These are phyloP conservation scores for Contarinia nasturtii DNA, from an alignment of 1,140 invertebrate species.

Conservation along the genomic window DNA sequence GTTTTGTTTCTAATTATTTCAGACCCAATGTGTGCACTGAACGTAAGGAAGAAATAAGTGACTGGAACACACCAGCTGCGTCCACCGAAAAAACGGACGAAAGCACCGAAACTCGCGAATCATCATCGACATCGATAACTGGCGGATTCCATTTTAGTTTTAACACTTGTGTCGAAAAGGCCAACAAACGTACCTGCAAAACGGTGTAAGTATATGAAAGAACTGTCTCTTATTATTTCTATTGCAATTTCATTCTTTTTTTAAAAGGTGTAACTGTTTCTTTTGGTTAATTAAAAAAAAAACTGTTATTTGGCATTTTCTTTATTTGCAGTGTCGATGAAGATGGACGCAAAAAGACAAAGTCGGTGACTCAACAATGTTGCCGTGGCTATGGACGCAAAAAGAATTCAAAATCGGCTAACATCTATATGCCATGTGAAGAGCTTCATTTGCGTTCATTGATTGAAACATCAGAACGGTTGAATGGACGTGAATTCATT, in stretches of 20 bases:
- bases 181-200: slow-evolving; percentile 33
- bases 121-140: slow-evolving; percentile 17
- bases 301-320: slow-evolving; percentile 1
- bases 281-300: slow-evolving; percentile 1
- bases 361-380: slow-evolving; percentile 35
- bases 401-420: slow-evolving; percentile 21
- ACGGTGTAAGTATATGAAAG: slow-evolving; percentile 26
- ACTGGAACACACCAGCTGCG: slow-evolving; percentile 7
- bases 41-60: slow-evolving; percentile 25
- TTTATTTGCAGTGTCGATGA: slow-evolving; percentile 27
- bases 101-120: slow-evolving; percentile 12
- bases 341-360: slow-evolving; percentile 33
- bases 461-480: slow-evolving; percentile 27
- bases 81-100: slow-evolving; percentile 1
- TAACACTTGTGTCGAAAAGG: slow-evolving; percentile 30
- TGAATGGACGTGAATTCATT: slow-evolving; percentile 32
- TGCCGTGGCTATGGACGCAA: slow-evolving; percentile 33
- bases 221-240: not conserved
- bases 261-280: too few species aligned
- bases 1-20: slow-evolving; percentile 6
- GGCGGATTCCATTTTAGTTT: slow-evolving; percentile 27
- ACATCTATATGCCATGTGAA: slow-evolving; percentile 14
- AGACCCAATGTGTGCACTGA: slow-evolving; percentile 29
- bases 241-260: slow-evolving; percentile 2
- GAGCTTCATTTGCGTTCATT: slow-evolving; percentile 30